Percentiles rank a stretch among this genome's conserved stretches.
Conservation (phyloP, 2,888 invertebrate genomes). For the Parascotia fuliginaria region DNA sequence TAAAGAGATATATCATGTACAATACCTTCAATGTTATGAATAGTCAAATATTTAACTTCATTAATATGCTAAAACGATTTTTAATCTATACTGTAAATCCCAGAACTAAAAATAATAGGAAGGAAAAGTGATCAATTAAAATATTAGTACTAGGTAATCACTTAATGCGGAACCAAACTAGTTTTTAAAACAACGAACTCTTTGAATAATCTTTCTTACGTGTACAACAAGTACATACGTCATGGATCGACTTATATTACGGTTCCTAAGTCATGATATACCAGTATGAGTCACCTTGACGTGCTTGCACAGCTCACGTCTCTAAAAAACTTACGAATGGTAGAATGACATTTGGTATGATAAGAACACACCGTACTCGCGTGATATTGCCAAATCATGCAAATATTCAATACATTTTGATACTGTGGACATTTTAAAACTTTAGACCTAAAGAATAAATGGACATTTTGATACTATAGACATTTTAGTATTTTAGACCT, state of each 20-base stretch:
- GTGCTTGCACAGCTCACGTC: conserved; percentile 10
- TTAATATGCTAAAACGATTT: too few relatives aligned
- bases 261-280: conserved; percentile 17
- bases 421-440: too few relatives aligned
- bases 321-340: conserved; percentile 14
- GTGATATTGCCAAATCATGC: neutral
- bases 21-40: too few relatives aligned
- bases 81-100: too few relatives aligned
- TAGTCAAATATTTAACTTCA: too few relatives aligned
- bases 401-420: too few relatives aligned
- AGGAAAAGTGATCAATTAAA: neutral
- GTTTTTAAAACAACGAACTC: neutral
- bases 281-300: conserved; percentile 15
- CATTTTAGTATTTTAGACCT: too few relatives aligned
- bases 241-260: conserved; percentile 14
- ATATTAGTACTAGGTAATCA: neutral
- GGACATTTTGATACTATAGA: too few relatives aligned
- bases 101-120: neutral
- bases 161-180: too few relatives aligned
- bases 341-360: neutral
- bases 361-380: neutral
- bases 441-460: too few relatives aligned
- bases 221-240: conserved; percentile 6
- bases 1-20: too few relatives aligned
- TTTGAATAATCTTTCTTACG: neutral